Evolutionary conservation across 2,113 vertebrate species (phyloP), one percentile per base, ranked within the genome.

Genomic region (Machaerirhynchus nigripectus): DNA sequence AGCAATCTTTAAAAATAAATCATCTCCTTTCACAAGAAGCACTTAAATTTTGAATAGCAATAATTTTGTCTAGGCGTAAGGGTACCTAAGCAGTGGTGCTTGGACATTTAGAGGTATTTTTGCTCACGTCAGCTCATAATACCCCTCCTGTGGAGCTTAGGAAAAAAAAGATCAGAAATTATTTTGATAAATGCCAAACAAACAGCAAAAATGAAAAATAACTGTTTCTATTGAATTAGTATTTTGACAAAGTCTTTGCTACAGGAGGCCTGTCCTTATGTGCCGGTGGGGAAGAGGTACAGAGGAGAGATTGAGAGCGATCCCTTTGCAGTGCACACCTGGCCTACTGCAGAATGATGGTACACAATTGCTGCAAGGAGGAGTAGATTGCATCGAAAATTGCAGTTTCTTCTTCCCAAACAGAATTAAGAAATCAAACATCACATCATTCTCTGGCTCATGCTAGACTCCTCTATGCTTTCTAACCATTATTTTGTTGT

Each of bases 361-460:
- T 89, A 59, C 42, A 35, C 30, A 74, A 31, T 22, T 21, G 37
- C 37, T 88, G 8, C 59, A 42, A 76, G 14, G 35, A 42, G 20
- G 13, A 60, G 22, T 39, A 47, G 37, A 13, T 61, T 52, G 31
- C 28, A 23, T 39, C 53, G 35, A 73, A 64, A 91, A 60, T n/a
- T 60, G 10, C 28, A 81, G 22, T 49, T 81, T 81, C 27, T 74
- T 65, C 46, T 42, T 69, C 69, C 16, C 7, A 74, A 11, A 5
- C 59, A 17, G 71, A 87, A 78, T 74, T 22, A 63, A 40, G 40
- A 89, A 78, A 84, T 33, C 1, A 2, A 78, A 12, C 23, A 50
- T n/a, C n/a, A n/a, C n/a, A 27, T 0, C n/a, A 0, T 39, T 46
- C 14, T 87, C 28, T 65, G 47, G 7, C 33, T 82, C 3, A 0